These are phyloP conservation scores for Anniella stebbinsi DNA, from an alignment of 2,797 vertebrate species.

Conservation along the genomic window DNA sequence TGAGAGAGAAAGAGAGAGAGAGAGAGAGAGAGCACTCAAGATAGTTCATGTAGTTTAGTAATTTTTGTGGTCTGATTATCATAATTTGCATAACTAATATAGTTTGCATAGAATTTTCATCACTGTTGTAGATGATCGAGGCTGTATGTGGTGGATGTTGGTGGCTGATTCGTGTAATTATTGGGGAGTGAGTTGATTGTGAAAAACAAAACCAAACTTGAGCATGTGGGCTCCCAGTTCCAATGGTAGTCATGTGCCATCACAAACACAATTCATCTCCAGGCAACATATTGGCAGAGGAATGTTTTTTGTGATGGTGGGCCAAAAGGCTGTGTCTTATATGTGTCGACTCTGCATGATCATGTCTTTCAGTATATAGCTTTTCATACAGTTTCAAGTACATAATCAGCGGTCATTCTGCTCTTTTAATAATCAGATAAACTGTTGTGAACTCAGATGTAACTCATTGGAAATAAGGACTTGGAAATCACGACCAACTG, in stretches of 20 bases:
- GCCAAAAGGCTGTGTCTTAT: background rate
- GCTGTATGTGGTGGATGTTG: background rate
- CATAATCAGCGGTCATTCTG: background rate
- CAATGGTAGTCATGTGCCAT: background rate
- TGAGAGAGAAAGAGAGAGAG: background rate
- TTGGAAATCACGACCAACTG: background rate
- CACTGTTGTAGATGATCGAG: background rate
- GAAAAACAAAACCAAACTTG: background rate
- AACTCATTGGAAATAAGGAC: background rate
- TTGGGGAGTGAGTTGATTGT: background rate
- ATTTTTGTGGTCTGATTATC: background rate
- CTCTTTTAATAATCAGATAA: background rate
- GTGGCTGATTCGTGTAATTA: background rate
- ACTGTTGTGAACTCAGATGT: background rate
- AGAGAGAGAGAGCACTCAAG: background rate
- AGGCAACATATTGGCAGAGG: background rate
- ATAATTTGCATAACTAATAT: background rate
- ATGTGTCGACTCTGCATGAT: background rate
- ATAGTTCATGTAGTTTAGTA: background rate
- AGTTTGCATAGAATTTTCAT: conserved; percentile 35
- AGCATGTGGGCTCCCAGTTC: background rate
- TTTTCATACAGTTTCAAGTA: background rate
- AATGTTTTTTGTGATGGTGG: background rate
- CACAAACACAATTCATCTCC: background rate
- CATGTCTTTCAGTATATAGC: background rate